A percentile compares a stretch with the other conserved stretches of the same genome.
Conservation (phyloP, 30 jellyfish, hydroid and myxozoan species). For the Nemopilema nomurai region DNA sequence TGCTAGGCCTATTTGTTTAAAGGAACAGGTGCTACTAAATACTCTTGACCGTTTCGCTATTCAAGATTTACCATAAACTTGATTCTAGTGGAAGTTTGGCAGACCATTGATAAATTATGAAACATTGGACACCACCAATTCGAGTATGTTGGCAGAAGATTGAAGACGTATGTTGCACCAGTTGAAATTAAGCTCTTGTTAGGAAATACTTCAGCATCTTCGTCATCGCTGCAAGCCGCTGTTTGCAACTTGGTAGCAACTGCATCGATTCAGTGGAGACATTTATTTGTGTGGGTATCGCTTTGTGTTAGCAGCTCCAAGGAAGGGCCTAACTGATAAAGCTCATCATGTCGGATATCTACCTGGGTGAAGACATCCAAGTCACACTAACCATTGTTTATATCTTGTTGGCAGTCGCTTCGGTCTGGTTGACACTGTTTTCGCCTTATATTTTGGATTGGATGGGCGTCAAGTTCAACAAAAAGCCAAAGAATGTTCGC, state of each 20-base stretch:
- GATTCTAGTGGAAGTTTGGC: background rate
- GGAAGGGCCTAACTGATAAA: background rate
- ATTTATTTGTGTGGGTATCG: background rate
- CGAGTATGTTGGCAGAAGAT: background rate
- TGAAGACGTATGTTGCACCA: background rate
- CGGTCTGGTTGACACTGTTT: slow-evolving; percentile 86
- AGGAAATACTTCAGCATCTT: background rate
- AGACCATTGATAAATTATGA: background rate
- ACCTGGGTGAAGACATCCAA: slow-evolving; percentile 90
- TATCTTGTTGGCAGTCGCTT: slow-evolving; percentile 81
- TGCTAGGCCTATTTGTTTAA: background rate
- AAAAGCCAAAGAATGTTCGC: slow-evolving; percentile 74
- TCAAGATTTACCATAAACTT: background rate
- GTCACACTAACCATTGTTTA: slow-evolving; percentile 83
- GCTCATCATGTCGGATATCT: slow-evolving; percentile 61
- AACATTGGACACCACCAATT: background rate
- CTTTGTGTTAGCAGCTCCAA: background rate
- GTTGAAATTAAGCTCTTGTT: background rate
- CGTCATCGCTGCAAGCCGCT: background rate
- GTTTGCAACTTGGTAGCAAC: background rate
- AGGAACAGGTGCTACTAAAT: background rate
- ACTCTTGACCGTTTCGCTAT: background rate
- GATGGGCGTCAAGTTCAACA: slow-evolving; percentile 92
- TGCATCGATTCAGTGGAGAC: background rate
- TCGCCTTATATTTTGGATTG: slow-evolving; percentile 89